These are phyloP conservation scores for Drosophila tanythrix DNA, from an alignment of 2,888 invertebrate genomes.

Conservation along the genomic window DNA sequence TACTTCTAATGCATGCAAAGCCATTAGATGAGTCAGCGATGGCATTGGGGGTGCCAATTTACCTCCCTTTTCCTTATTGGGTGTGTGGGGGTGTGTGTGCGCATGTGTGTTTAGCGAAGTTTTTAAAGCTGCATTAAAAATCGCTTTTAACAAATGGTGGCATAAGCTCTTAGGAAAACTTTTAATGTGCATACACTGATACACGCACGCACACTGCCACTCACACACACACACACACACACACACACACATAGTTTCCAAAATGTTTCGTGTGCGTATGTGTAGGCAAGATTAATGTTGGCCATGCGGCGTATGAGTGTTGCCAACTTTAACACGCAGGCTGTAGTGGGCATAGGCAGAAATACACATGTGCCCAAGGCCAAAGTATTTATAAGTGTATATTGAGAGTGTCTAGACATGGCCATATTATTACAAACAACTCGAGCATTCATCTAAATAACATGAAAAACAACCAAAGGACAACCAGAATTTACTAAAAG, in stretches of 20 bases:
- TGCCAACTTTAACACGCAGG: constrained; percentile 60
- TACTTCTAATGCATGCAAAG: constrained; percentile 60
- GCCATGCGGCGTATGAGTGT: constrained; percentile 61
- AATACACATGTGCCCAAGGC: constrained; percentile 44
- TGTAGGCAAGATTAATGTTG: constrained; percentile 68
- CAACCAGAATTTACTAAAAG: constrained; percentile 15
- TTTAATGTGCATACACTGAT: constrained; percentile 69
- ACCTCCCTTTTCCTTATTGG: not conserved
- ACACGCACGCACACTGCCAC: constrained; percentile 33
- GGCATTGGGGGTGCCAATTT: constrained; percentile 41
- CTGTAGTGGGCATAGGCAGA: constrained; percentile 18
- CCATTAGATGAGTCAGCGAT: constrained; percentile 69
- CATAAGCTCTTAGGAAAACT: constrained; percentile 76
- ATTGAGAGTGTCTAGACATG: constrained; percentile 71
- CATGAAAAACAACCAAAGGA: constrained; percentile 32
- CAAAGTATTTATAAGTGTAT: constrained; percentile 56
- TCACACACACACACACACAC: constrained; percentile 35
- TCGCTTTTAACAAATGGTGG: constrained; percentile 80
- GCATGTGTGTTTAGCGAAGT: constrained; percentile 19
- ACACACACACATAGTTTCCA: constrained; percentile 36
- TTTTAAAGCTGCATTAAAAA: constrained; percentile 77
- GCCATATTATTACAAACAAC: constrained; percentile 48
- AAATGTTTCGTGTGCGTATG: constrained; percentile 17
- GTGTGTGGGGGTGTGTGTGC: not conserved
- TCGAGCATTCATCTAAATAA: constrained; percentile 40